These are phyloP conservation scores for Girardia tigrina DNA, from an alignment of 2,888 invertebrate species.

Conservation along the genomic window DNA sequence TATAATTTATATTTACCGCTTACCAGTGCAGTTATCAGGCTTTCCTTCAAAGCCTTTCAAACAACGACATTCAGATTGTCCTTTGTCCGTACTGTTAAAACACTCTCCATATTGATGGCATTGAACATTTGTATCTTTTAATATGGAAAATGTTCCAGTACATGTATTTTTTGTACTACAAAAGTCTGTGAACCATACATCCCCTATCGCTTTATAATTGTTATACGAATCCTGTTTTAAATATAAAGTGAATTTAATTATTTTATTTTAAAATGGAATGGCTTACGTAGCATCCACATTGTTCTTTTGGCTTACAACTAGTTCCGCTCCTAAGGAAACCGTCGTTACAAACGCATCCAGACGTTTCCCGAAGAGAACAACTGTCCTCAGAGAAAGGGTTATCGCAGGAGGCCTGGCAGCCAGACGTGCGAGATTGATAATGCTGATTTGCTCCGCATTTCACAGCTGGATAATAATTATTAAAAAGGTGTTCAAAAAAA, in stretches of 20 bases:
- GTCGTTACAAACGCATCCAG: constrained; percentile 25
- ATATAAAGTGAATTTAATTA: neutral
- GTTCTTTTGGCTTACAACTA: neutral
- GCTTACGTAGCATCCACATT: constrained; percentile 28
- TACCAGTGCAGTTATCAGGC: constrained; percentile 31
- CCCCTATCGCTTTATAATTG: constrained; percentile 25
- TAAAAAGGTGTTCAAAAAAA: neutral
- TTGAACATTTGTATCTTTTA: constrained; percentile 12
- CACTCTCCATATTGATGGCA: constrained; percentile 33
- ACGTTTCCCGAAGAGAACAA: neutral
- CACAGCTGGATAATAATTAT: neutral
- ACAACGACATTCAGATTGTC: constrained; percentile 27
- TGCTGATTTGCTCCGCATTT: constrained; percentile 24
- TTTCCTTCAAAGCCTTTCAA: constrained; percentile 15
- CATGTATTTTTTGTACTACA: constrained; percentile 28
- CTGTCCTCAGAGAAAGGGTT: neutral
- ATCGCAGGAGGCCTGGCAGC: constrained; percentile 24
- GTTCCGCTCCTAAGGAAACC: constrained; percentile 13
- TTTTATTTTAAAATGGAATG: neutral
- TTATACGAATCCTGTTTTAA: constrained; percentile 17
- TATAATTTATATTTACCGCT: neutral
- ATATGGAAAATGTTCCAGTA: neutral
- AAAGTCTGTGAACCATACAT: constrained; percentile 28
- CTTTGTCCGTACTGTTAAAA: neutral
- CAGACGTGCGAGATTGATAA: neutral